A percentile compares a stretch with the other conserved stretches of the same genome.
Conservation (phyloP, 2,797 vertebrate species). For the Danio choprae region DNA sequence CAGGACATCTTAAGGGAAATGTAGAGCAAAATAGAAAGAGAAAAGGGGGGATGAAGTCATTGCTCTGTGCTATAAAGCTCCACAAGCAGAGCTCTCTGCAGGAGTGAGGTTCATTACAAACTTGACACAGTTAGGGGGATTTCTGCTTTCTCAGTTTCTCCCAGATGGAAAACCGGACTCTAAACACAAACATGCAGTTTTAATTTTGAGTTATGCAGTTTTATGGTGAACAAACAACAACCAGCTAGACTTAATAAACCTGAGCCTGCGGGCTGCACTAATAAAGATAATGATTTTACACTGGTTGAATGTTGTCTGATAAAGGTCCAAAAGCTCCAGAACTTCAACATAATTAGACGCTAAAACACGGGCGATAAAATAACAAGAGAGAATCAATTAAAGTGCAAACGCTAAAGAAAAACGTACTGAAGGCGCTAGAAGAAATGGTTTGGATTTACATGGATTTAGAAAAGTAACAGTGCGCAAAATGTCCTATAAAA, state of each 20-base stretch:
- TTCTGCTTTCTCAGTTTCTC: slow-evolving; percentile 40
- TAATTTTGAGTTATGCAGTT: slow-evolving; percentile 28
- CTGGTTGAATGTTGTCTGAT: neutral
- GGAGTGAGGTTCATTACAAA: slow-evolving; percentile 47
- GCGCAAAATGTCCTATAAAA: neutral
- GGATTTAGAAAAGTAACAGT: neutral
- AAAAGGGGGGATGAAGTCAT: slow-evolving; percentile 68
- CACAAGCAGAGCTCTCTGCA: slow-evolving; percentile 62
- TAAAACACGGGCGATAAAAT: slow-evolving; percentile 5
- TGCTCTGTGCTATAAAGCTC: slow-evolving; percentile 62
- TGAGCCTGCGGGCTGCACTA: slow-evolving; percentile 2
- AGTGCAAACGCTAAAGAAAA: neutral
- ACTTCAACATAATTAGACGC: slow-evolving; percentile 7
- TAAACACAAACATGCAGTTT: slow-evolving; percentile 45
- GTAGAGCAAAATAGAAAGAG: slow-evolving; percentile 19
- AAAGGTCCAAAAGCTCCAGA: neutral
- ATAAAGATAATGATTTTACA: slow-evolving; percentile 9
- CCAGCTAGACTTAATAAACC: slow-evolving; percentile 25
- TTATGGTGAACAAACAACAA: slow-evolving; percentile 32
- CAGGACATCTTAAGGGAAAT: slow-evolving; percentile 66
- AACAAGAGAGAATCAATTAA: neutral
- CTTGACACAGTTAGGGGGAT: slow-evolving; percentile 44
- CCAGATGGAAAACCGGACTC: slow-evolving; percentile 34
- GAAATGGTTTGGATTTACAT: neutral
- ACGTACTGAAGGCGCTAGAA: no score